Evolutionary conservation across 2,888 invertebrate species (phyloP).

Genomic region (Eumerus sabulonum): DNA sequence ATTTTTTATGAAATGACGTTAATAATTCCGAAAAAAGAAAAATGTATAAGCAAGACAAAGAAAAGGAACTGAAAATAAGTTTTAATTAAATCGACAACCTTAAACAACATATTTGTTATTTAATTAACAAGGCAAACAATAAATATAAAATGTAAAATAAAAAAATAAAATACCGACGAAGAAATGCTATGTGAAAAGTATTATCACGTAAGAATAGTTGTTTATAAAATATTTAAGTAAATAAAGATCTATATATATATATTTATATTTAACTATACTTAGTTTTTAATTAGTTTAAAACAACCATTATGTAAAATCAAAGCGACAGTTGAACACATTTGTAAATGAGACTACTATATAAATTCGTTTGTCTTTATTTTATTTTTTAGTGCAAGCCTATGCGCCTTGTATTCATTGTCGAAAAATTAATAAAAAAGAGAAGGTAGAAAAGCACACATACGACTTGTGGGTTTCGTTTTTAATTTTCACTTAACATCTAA

Average conservation of each 20-base stretch:
- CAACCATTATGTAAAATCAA: conserved; percentile 1
- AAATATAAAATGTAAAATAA: conserved; percentile 29
- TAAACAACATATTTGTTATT: conserved; percentile 23
- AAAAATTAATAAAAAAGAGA: conserved; percentile 5
- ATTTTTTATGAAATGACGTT: conserved; percentile 72
- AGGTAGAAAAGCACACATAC: conserved; percentile 26
- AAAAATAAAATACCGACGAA: conserved; percentile 34
- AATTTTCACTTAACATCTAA: conserved; percentile 25
- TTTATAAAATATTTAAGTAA: conserved; percentile 60
- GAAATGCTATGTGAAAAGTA: conserved; percentile 66
- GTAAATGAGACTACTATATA: conserved; percentile 51
- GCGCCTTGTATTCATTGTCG: neutral
- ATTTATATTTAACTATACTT: conserved; percentile 54
- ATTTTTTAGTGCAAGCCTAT: no score
- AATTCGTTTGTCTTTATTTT: conserved; percentile 39
- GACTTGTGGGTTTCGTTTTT: conserved; percentile 36
- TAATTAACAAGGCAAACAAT: conserved; percentile 1
- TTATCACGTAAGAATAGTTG: conserved; percentile 63
- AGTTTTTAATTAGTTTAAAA: conserved; percentile 52
- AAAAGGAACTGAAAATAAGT: conserved; percentile 62
- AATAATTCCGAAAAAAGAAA: conserved; percentile 70
- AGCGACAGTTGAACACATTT: conserved; percentile 35
- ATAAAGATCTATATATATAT: conserved; percentile 45
- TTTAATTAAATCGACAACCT: conserved; percentile 30
- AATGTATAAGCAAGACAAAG: conserved; percentile 69